Conservation (phyloP, 37 sponge, comb jelly and placozoan species). For the Chondrosia reniformis region DNA sequence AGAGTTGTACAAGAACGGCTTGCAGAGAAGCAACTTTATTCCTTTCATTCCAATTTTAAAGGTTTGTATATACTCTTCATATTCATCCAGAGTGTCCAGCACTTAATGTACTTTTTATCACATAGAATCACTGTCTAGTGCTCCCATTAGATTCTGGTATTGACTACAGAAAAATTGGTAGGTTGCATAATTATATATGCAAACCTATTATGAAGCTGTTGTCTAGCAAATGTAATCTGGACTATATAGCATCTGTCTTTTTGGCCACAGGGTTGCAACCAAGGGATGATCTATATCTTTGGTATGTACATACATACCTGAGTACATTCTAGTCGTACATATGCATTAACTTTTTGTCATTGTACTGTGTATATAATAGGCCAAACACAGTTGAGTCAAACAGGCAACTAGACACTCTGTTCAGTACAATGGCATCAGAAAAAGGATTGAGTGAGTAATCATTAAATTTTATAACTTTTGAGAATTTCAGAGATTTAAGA, state of each 20-base stretch:
- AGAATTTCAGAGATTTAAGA: too few species aligned
- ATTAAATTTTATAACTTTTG: too few species aligned
- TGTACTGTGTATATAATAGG: not conserved
- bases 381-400: slow-evolving; percentile 12
- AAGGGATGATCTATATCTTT: too few species aligned
- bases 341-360: not conserved
- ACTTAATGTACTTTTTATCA: not conserved
- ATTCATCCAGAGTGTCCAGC: not conserved
- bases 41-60: slow-evolving; percentile 89
- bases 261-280: too few species aligned
- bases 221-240: too few species aligned
- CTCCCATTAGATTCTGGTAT: slow-evolving; percentile 51
- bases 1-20: slow-evolving; percentile 96
- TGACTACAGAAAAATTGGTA: slow-evolving; percentile 61
- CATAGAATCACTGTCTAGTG: slow-evolving; percentile 64
- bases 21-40: slow-evolving; percentile 90
- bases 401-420: not conserved
- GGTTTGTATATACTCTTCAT: slow-evolving; percentile 28
- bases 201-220: too few species aligned
- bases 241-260: too few species aligned
- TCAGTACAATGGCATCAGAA: not conserved
- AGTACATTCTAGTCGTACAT: too few species aligned
- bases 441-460: not conserved
- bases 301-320: too few species aligned
- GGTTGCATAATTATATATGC: too few species aligned